Conservation (phyloP, 1,140 invertebrate species). For the Bombus sibiricus region DNA sequence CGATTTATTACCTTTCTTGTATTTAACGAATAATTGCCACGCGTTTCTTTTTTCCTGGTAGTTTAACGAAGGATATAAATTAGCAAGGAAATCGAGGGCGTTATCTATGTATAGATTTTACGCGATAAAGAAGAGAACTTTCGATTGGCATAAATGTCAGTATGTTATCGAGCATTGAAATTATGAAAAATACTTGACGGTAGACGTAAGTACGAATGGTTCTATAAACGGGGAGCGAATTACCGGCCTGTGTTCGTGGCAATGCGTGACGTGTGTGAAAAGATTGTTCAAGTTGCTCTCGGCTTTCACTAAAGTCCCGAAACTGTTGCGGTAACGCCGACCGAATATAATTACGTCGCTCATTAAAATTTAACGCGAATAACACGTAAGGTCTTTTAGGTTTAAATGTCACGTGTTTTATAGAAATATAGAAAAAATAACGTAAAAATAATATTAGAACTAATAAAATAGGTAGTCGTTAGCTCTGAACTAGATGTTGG, state of each 20-base stretch:
- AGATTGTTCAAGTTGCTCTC: background rate
- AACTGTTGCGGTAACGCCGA: background rate
- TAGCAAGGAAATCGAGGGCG: background rate
- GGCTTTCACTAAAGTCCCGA: conserved; percentile 9
- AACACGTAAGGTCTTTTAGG: too few relatives aligned
- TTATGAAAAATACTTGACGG: background rate
- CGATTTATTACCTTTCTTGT: background rate
- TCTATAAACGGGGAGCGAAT: background rate
- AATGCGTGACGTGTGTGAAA: conserved; percentile 1
- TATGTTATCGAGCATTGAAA: background rate
- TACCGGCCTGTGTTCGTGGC: background rate
- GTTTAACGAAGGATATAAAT: conserved; percentile 12
- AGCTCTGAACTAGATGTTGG: too few relatives aligned
- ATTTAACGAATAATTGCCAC: too few relatives aligned
- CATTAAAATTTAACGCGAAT: conserved; percentile 21
- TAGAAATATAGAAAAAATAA: too few relatives aligned
- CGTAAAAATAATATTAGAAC: too few relatives aligned
- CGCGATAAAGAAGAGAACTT: background rate
- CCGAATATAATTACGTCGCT: conserved; percentile 14
- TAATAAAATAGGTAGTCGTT: too few relatives aligned
- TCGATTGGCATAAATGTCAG: conserved; percentile 5
- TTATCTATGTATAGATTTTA: background rate
- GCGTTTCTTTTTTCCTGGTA: background rate
- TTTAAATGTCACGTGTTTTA: too few relatives aligned
- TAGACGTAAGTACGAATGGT: background rate